These are phyloP conservation scores for Hexactinellida sp. DNA, from an alignment of 37 sponge, comb jelly and placozoan genomes.

Conservation along the genomic window DNA sequence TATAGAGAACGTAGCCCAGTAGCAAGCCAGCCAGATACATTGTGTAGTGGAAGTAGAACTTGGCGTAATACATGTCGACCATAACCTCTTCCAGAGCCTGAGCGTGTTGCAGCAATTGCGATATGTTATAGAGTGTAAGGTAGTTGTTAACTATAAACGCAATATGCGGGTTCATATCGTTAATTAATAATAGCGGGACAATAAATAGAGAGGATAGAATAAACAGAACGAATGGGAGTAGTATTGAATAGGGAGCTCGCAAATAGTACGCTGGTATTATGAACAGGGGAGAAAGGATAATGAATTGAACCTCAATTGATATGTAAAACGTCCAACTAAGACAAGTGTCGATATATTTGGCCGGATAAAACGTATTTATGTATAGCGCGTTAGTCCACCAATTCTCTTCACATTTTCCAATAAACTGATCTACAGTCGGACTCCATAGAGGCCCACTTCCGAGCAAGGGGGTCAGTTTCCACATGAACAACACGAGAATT, in stretches of 20 bases:
- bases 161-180: neutral
- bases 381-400: slow-evolving; percentile 86
- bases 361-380: slow-evolving; percentile 81
- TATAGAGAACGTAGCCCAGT: slow-evolving; percentile 53
- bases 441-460: slow-evolving; percentile 29
- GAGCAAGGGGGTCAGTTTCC: slow-evolving; percentile 31
- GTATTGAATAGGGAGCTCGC: neutral
- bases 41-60: slow-evolving; percentile 47
- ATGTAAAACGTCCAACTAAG: slow-evolving; percentile 78
- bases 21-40: slow-evolving; percentile 67
- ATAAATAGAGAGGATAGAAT: neutral
- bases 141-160: slow-evolving; percentile 24
- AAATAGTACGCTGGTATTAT: slow-evolving; percentile 37
- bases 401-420: slow-evolving; percentile 39
- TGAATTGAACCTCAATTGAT: slow-evolving; percentile 86
- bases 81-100: neutral
- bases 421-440: neutral
- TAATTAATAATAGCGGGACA: neutral
- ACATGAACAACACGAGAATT: slow-evolving; percentile 45
- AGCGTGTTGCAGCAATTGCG: neutral
- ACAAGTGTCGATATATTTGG: slow-evolving; percentile 33
- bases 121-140: neutral
- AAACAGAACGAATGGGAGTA: slow-evolving; percentile 27
- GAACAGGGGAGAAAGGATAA: slow-evolving; percentile 53
- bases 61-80: slow-evolving; percentile 29